Evolutionary conservation across 2,888 invertebrate genomes (phyloP).

Genomic region (Troides helena): DNA sequence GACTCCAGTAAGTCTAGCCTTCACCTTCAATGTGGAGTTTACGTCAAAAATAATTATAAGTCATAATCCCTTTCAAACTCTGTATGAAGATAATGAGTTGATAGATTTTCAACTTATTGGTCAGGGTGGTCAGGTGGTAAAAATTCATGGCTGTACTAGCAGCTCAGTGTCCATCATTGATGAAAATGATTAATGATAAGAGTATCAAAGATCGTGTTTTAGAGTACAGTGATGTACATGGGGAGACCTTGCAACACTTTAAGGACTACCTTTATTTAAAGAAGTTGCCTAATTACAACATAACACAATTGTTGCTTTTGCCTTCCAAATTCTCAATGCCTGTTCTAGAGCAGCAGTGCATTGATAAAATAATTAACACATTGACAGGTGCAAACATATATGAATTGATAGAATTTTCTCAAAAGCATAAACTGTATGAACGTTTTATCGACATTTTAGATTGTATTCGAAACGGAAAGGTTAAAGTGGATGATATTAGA

Average conservation of each 20-base stretch:
- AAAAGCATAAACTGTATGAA: slow-evolving; percentile 11
- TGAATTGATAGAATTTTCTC: slow-evolving; percentile 7
- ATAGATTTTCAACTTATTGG: slow-evolving; percentile 13
- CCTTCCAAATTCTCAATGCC: not conserved
- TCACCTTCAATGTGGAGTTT: slow-evolving; percentile 1
- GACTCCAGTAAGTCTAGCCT: not conserved
- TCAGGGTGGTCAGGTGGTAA: slow-evolving; percentile 1
- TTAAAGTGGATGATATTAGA: slow-evolving; percentile 10
- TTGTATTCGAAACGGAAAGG: slow-evolving; percentile 6
- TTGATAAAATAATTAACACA: slow-evolving; percentile 2
- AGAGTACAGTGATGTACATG: slow-evolving; percentile 7
- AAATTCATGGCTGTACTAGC: slow-evolving; percentile 13
- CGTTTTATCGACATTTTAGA: slow-evolving; percentile 9
- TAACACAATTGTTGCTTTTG: slow-evolving; percentile 17
- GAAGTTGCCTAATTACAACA: slow-evolving; percentile 2
- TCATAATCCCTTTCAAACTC: slow-evolving; percentile 11
- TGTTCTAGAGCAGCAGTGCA: slow-evolving; percentile 10
- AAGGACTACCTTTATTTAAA: slow-evolving; percentile 18
- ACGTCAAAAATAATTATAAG: slow-evolving; percentile 4
- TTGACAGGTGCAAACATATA: slow-evolving; percentile 1
- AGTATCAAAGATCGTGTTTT: slow-evolving; percentile 13
- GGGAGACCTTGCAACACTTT: slow-evolving; percentile 15
- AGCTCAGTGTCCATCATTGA: slow-evolving; percentile 3
- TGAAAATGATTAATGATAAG: slow-evolving; percentile 20
- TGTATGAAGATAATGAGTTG: slow-evolving; percentile 17